phyloP scores from a whole-genome alignment of 2,888 invertebrate species.

The Nesidiocoris tenuis region DNA sequence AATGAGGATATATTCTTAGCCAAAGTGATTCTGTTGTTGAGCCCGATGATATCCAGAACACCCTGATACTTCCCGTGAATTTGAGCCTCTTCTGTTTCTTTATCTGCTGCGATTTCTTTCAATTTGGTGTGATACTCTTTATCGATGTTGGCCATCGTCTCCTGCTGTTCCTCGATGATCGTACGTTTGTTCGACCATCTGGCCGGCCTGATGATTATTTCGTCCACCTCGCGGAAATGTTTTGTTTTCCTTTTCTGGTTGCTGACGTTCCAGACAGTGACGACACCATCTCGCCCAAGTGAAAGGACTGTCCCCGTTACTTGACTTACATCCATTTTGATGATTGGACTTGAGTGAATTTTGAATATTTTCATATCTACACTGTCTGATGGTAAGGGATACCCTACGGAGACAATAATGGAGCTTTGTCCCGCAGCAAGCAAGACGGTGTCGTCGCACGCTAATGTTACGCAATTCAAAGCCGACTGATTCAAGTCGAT shows the following conservation, averaged over 20 bases:
- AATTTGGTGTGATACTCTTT: slow-evolving; percentile 17
- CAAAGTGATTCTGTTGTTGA: slow-evolving; percentile 27
- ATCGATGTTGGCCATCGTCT: slow-evolving; percentile 17
- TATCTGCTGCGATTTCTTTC: slow-evolving; percentile 4
- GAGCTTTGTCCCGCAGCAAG: slow-evolving; percentile 79
- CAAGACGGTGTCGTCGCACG: slow-evolving; percentile 74
- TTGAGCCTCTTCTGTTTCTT: slow-evolving; percentile 2
- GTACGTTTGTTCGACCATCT: slow-evolving; percentile 33
- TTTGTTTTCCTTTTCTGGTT: slow-evolving; percentile 8
- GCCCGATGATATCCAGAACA: slow-evolving; percentile 27
- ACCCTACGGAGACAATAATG: slow-evolving; percentile 71
- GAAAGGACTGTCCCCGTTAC: slow-evolving; percentile 8
- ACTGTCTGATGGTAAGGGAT: slow-evolving; percentile 64
- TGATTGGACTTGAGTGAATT: slow-evolving; percentile 59
- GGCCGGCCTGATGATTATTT: slow-evolving; percentile 20
- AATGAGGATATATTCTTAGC: slow-evolving; percentile 22
- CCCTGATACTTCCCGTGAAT: slow-evolving; percentile 23
- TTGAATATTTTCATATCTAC: slow-evolving; percentile 53
- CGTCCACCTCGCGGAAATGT: slow-evolving; percentile 27
- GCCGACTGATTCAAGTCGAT: slow-evolving; percentile 15
- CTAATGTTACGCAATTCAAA: not conserved
- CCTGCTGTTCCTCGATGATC: slow-evolving; percentile 31
- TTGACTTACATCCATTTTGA: slow-evolving; percentile 2
- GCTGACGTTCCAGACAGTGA: slow-evolving; percentile 10
- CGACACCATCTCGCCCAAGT: slow-evolving; percentile 25